A percentile compares a stretch with the other conserved stretches of the same genome.
Evolutionary conservation across 1,140 invertebrate species (phyloP).

Genomic region (Vollenhovia emeryi): DNA sequence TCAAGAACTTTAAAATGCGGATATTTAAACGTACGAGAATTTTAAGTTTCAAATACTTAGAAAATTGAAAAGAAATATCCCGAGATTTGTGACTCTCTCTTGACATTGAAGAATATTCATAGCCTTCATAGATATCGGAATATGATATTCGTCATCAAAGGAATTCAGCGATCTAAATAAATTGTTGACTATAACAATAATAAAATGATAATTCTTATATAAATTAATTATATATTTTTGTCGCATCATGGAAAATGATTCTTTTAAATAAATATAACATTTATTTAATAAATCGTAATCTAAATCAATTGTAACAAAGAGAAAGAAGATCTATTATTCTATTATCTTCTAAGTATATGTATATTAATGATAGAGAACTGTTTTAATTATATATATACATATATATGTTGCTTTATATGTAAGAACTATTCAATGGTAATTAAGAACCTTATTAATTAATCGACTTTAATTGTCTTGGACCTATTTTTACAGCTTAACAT

Average conservation of each 20-base stretch:
- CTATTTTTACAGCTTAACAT: constrained; percentile 92
- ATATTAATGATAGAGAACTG: background rate
- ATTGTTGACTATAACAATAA: background rate
- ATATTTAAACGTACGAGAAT: background rate
- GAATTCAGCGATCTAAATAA: background rate
- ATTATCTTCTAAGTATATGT: too few relatives aligned
- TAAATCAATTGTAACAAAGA: background rate
- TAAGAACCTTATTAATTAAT: constrained; percentile 26
- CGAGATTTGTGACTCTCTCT: background rate
- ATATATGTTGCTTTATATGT: background rate
- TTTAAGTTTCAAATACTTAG: background rate
- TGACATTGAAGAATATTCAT: background rate
- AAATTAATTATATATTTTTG: constrained; percentile 3
- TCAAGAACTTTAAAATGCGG: background rate
- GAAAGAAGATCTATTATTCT: background rate
- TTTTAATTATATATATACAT: too few relatives aligned
- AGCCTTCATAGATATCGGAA: background rate
- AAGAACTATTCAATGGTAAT: background rate
- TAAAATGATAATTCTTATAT: background rate
- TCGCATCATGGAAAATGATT: background rate
- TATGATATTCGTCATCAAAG: background rate
- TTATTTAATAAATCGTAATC: too few relatives aligned
- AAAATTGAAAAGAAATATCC: background rate
- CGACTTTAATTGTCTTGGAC: background rate
- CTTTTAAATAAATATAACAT: background rate